Conservation (phyloP, 1,140 invertebrate species). For the Hyphantria cunea region DNA sequence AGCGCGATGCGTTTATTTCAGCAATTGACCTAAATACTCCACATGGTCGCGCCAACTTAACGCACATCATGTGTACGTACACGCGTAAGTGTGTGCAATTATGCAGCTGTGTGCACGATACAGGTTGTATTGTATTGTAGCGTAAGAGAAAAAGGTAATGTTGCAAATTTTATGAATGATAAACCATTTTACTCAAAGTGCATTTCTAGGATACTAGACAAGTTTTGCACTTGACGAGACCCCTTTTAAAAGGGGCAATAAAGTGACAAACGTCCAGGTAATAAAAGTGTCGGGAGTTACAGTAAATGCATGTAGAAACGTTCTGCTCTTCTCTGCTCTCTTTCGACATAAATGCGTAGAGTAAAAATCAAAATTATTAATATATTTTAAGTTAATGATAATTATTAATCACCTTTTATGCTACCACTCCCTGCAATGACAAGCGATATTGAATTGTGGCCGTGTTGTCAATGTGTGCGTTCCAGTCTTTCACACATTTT, state of each 20-base stretch:
- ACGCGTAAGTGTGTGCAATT: conserved; percentile 38
- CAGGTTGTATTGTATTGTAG: conserved; percentile 44
- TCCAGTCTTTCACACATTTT: conserved; percentile 78
- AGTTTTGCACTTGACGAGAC: too few species aligned
- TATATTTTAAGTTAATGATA: conserved; percentile 29
- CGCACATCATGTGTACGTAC: conserved; percentile 46
- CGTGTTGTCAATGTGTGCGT: conserved; percentile 43
- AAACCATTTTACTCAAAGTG: too few species aligned
- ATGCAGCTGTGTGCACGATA: conserved; percentile 39
- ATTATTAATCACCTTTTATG: conserved; percentile 40
- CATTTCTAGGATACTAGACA: too few species aligned
- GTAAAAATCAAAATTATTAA: background rate
- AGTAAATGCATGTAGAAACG: too few species aligned
- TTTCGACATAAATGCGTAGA: too few species aligned
- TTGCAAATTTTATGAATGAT: conserved; percentile 11
- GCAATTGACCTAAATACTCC: conserved; percentile 72
- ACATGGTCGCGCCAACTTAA: conserved; percentile 54
- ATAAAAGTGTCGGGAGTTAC: too few species aligned
- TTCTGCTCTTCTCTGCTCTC: too few species aligned
- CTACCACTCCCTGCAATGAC: conserved; percentile 67
- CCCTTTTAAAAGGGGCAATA: too few species aligned
- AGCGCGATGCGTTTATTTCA: conserved; percentile 59
- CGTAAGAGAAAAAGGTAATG: conserved; percentile 15
- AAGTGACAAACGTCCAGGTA: background rate
- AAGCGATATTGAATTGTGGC: conserved; percentile 76